Evolutionary conservation across 2,113 vertebrate species (phyloP), one percentile per base, ranked within the genome.

Genomic region (Gasterosteus aculeatus): DNA sequence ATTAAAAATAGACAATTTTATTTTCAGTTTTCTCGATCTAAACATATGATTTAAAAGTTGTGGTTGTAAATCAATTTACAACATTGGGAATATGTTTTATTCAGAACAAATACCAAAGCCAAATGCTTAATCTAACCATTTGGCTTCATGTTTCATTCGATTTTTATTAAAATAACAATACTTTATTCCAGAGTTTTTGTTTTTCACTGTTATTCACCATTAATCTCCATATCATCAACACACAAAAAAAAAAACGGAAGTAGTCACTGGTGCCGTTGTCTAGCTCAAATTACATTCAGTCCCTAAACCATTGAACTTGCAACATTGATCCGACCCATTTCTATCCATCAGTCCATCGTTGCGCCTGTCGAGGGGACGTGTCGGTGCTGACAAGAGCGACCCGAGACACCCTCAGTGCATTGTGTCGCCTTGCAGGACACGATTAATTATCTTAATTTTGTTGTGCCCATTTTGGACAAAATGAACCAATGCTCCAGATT

Each of bases 301-400:
- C 11, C 29, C 2, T 10, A 18, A 66, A 54, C 19, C 10, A 8
- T 54, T 46, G 26, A 33, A 56, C 4, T 10, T 33, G 5, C 7
- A 49, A 33, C 29, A 77, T 60, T 29, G 15, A 51, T 76, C 51
- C 35, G 16, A 58, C 26, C 22, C 16, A 8, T 60, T 72, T 60
- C 26, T 29, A 29, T 46, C 59, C 54, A 47, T 69, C 26, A 67
- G 71, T 81, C 72, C 42, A 38, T 39, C 39, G 70, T 33, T 65
- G 41, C 46, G 57, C n/a, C 74, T 80, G 79, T 76, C 66, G 75
- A 64, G 69, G 47, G 78, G 61, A 83, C 71, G 78, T 85, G 87
- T 81, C 81, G 44, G 72, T 71, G 77, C 81, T 89, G 87, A 88
- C 88, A 87, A 90, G 81, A 63, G 75, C 69, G 64, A 79, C 72